Evolutionary conservation across 2,888 invertebrate species (phyloP).

Genomic region (Blastobasis lacticolella): DNA sequence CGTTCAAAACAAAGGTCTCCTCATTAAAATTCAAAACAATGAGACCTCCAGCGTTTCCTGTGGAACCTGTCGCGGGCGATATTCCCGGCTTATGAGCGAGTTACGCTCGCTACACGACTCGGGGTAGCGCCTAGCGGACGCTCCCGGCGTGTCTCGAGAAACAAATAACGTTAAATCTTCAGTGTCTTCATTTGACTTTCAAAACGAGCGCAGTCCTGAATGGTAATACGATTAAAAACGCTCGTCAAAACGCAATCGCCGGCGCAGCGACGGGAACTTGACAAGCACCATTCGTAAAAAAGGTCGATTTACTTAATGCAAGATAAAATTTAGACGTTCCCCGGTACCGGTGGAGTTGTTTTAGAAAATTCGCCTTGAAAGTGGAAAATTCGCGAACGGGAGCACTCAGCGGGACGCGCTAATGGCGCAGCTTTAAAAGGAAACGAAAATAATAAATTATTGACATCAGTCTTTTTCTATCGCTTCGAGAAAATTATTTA

Average conservation of each 20-base stretch:
- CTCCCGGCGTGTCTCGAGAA: too few relatives aligned
- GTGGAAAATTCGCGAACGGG: constrained; percentile 43
- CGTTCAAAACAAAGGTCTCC: constrained; percentile 6
- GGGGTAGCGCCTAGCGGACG: too few relatives aligned
- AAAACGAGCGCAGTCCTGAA: background rate
- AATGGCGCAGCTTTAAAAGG: constrained; percentile 60
- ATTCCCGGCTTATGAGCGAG: background rate
- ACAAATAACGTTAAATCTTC: background rate
- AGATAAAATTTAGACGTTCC: constrained; percentile 45
- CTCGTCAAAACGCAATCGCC: background rate
- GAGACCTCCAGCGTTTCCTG: background rate
- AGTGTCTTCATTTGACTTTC: background rate
- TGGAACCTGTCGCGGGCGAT: background rate
- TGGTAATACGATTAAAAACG: constrained; percentile 1
- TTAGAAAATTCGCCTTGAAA: constrained; percentile 41
- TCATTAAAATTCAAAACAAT: constrained; percentile 7
- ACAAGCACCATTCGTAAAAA: constrained; percentile 35
- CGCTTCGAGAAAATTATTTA: constrained; percentile 46
- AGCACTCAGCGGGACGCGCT: constrained; percentile 48
- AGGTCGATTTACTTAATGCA: constrained; percentile 37
- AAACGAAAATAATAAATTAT: constrained; percentile 67
- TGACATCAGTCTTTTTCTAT: constrained; percentile 52
- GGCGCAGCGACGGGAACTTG: constrained; percentile 28
- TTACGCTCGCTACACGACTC: background rate
- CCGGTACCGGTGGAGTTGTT: constrained; percentile 36